Evolutionary conservation across 2,888 invertebrate species (phyloP).

Genomic region (Meghimatium bilineatum): DNA sequence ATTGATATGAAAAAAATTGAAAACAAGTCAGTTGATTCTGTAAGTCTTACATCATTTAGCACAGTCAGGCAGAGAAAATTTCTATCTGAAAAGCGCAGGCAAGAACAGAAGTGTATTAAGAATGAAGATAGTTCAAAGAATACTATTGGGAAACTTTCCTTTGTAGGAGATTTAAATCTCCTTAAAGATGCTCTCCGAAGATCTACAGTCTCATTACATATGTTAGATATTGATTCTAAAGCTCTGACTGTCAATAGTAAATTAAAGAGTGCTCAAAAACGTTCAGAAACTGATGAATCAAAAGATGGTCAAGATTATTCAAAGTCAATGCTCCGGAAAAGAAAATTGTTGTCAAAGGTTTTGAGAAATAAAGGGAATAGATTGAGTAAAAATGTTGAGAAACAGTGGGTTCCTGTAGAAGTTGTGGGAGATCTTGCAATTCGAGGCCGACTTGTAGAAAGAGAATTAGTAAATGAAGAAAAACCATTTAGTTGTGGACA

Average conservation of each 20-base stretch:
- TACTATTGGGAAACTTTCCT: slow-evolving; percentile 7
- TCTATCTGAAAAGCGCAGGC: not conserved
- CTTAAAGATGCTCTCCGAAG: slow-evolving; percentile 31
- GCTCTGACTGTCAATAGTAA: not conserved
- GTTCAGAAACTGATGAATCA: not conserved
- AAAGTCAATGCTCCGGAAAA: not conserved
- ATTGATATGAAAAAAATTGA: not conserved
- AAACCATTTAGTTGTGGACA: not conserved
- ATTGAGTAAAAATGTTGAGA: not conserved
- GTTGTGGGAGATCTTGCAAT: slow-evolving; percentile 26
- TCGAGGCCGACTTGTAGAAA: slow-evolving; percentile 12
- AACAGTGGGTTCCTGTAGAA: slow-evolving; percentile 27
- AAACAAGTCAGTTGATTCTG: not conserved
- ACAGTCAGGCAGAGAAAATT: not conserved
- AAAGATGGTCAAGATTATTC: not conserved
- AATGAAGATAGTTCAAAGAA: not conserved
- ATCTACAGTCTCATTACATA: slow-evolving; percentile 11
- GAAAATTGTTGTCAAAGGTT: not conserved
- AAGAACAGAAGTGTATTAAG: not conserved
- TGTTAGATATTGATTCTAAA: not conserved
- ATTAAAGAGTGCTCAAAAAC: not conserved
- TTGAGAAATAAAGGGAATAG: not conserved
- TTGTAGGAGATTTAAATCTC: slow-evolving; percentile 18
- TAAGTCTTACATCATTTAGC: not conserved
- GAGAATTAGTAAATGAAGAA: not conserved